Percentiles rank a stretch among this genome's conserved stretches.
Evolutionary conservation across 2,113 vertebrate species (phyloP).

Genomic region (Bolborhynchus lineola): DNA sequence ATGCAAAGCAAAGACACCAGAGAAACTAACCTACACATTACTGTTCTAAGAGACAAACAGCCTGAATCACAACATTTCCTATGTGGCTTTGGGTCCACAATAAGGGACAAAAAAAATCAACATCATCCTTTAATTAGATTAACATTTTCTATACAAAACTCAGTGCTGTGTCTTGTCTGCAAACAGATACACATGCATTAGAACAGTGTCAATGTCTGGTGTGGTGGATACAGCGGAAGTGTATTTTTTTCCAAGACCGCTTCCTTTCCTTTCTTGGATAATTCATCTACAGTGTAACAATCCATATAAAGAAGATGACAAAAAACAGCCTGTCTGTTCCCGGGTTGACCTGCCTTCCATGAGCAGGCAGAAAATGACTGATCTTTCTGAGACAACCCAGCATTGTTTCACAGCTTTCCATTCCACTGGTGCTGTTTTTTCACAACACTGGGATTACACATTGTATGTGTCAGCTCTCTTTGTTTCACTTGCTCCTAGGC

Average conservation of each 20-base stretch:
- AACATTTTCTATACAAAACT: neutral
- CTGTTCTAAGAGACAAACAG: neutral
- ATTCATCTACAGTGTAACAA: neutral
- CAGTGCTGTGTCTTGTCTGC: neutral
- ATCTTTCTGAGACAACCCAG: neutral
- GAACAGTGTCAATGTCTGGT: neutral
- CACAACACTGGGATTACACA: neutral
- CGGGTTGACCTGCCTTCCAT: neutral
- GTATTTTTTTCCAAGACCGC: neutral
- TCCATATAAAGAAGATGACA: neutral
- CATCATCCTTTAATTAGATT: neutral
- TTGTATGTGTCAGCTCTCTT: neutral
- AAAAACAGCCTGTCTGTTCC: neutral
- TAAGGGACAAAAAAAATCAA: neutral
- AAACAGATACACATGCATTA: rapidly evolving
- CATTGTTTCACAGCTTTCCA: neutral
- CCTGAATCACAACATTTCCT: neutral
- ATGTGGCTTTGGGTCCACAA: neutral
- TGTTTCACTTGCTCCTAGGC: neutral
- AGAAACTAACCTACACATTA: neutral
- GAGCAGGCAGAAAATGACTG: neutral
- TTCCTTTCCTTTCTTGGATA: neutral
- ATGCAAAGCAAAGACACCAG: neutral
- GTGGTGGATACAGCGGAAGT: neutral
- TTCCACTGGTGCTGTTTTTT: neutral